A percentile compares a stretch with the other conserved stretches of the same genome.
Evolutionary conservation across 2,113 vertebrate species (phyloP).

Genomic region (Carassius gibelio): DNA sequence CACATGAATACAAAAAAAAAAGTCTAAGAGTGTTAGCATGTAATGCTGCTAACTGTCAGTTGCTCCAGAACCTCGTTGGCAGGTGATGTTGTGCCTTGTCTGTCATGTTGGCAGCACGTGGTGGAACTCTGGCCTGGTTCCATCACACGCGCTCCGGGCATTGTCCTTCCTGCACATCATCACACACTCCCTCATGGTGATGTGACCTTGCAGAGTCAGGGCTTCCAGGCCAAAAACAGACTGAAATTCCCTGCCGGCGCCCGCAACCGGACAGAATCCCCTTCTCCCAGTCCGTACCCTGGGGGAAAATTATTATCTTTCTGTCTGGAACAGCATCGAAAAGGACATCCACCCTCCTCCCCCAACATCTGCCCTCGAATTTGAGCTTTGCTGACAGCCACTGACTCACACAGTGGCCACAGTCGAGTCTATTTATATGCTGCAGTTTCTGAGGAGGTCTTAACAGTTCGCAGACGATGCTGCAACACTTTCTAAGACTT

Average conservation of each 20-base stretch:
- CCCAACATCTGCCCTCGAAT: neutral
- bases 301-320: neutral
- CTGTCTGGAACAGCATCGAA: conserved; percentile 28
- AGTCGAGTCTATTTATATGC: conserved; percentile 21
- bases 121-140: conserved; percentile 38
- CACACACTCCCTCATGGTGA: neutral
- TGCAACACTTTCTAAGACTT: neutral
- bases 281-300: neutral
- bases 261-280: conserved; percentile 22
- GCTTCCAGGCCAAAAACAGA: neutral
- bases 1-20: neutral
- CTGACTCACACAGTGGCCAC: conserved; percentile 25
- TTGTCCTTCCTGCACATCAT: conserved; percentile 24
- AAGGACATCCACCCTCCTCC: conserved; percentile 5
- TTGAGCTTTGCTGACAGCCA: conserved; percentile 34
- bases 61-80: neutral
- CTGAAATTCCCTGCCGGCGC: conserved; percentile 8
- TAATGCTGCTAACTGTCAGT: neutral
- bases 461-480: neutral
- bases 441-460: neutral
- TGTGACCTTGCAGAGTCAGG: conserved; percentile 42
- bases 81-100: conserved; percentile 7
- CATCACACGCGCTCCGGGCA: conserved; percentile 34
- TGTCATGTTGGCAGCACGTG: neutral
- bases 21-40: neutral